Evolutionary conservation across 1,140 invertebrate species (phyloP), one percentile per base, ranked within the genome.

Genomic region (Philopotamus ludificatus): DNA sequence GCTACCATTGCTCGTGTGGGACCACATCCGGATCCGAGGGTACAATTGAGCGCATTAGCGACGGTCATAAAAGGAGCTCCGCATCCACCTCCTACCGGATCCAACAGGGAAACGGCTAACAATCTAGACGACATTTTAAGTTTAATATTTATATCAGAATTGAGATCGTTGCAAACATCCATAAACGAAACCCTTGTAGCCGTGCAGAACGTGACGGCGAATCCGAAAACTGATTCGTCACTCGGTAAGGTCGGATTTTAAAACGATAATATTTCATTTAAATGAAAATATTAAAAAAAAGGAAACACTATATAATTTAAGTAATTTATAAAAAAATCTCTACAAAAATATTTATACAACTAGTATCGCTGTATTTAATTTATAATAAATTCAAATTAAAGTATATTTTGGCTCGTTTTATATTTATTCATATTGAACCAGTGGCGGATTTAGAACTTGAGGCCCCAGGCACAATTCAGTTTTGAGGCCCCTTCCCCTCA

Each of bases 181-280:
- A 97, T 98, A 34, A 99, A 99, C 79, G 91, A 96, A 79, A 87
- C 90, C 1, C 90, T 99, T 73, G 96, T 98, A 1, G 84, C 85
- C 61, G 91, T 97, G 1, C 97, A 99, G 83, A 87, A 81, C 64
- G 83, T 98, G 3, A 98, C 96, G 12, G 95, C 96, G 7, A 91
- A 99, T 86, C 97, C 97, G 9, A 96, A 96, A 82, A 98, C 96
- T 72, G 95, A 99, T 75, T 95, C 94, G 1, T 89, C 87, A 75
- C 81, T 99, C 21, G 95, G 95, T 58, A 92, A 94, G 87, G 94
- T 98, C 72, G 96, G 97, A 66, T 74, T 74, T 60, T 74, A 72
- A 70, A 39, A 16, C 12, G 25, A 34, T 15, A 41, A 9, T 25
- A 7, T n/a, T n/a, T n/a, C n/a, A n/a, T n/a, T n/a, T n/a, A n/a